phyloP scores from a whole-genome alignment of 2,113 vertebrate genomes.

The Lepus americanus region DNA sequence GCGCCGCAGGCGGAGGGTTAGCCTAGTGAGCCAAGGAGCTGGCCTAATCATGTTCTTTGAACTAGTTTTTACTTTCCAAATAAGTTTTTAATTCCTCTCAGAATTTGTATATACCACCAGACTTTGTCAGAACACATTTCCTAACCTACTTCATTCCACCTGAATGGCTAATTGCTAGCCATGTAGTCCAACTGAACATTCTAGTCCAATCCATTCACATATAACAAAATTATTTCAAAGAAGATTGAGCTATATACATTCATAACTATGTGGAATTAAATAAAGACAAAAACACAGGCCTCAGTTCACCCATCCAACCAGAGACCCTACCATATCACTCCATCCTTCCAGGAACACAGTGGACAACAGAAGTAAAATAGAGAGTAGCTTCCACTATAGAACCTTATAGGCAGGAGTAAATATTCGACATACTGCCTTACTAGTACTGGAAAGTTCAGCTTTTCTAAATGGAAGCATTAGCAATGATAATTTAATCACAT shows the following conservation, averaged over 20 bases:
- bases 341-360: not conserved
- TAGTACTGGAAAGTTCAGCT: conserved; percentile 4
- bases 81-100: conserved; percentile 7
- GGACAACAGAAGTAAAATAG: not conserved
- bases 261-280: not conserved
- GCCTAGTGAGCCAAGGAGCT: no score
- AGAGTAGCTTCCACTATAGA: not conserved
- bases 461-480: conserved; percentile 47
- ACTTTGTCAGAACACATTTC: not conserved
- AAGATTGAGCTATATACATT: not conserved
- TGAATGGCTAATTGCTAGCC: not conserved
- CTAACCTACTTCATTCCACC: not conserved
- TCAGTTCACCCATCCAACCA: not conserved
- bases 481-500: conserved; percentile 25
- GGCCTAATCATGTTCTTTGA: not conserved
- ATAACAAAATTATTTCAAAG: not conserved
- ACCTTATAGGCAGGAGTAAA: not conserved
- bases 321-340: not conserved
- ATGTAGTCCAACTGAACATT: not conserved
- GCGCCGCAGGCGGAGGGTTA: no score
- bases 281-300: not conserved
- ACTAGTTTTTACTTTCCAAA: conserved; percentile 14
- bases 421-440: not conserved
- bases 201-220: not conserved
- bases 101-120: conserved; percentile 13